phyloP scores from a whole-genome alignment of 2,888 invertebrate genomes.

The Tillus elongatus region DNA sequence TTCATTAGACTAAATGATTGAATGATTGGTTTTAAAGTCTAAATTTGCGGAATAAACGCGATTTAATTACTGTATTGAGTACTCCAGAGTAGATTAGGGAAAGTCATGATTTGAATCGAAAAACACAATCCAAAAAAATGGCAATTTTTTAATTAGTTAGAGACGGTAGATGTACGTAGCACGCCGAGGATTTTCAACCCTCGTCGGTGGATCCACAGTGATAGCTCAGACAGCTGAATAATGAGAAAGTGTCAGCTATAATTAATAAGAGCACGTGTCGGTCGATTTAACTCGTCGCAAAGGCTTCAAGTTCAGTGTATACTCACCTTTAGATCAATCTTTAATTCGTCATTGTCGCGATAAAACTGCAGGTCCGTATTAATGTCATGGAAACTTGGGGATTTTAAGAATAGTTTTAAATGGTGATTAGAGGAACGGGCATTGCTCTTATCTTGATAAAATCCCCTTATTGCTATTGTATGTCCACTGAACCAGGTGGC shows the following conservation, averaged over 20 bases:
- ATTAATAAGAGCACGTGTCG: slow-evolving; percentile 34
- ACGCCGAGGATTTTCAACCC: too few species aligned
- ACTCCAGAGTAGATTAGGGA: too few species aligned
- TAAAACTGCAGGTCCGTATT: slow-evolving; percentile 54
- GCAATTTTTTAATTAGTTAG: too few species aligned
- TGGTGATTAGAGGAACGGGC: slow-evolving; percentile 53
- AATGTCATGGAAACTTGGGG: slow-evolving; percentile 64
- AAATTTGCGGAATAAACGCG: too few species aligned
- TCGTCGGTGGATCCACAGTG: slow-evolving; percentile 21
- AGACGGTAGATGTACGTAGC: too few species aligned
- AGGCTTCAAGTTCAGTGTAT: slow-evolving; percentile 20
- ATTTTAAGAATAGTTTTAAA: slow-evolving; percentile 57
- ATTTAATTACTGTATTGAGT: too few species aligned
- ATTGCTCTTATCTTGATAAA: slow-evolving; percentile 66
- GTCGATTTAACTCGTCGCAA: slow-evolving; percentile 23
- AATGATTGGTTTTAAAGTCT: too few species aligned
- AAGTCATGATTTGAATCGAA: too few species aligned
- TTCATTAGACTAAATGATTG: too few species aligned
- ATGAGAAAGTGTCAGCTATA: slow-evolving; percentile 35
- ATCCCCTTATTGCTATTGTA: slow-evolving; percentile 58
- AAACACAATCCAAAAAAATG: too few species aligned
- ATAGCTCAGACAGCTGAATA: slow-evolving; percentile 34
- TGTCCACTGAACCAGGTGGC: slow-evolving; percentile 77
- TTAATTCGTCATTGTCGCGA: slow-evolving; percentile 58
- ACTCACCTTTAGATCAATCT: slow-evolving; percentile 55